Evolutionary conservation across 2,888 invertebrate genomes (phyloP).

Genomic region (Aleiodes alternator): DNA sequence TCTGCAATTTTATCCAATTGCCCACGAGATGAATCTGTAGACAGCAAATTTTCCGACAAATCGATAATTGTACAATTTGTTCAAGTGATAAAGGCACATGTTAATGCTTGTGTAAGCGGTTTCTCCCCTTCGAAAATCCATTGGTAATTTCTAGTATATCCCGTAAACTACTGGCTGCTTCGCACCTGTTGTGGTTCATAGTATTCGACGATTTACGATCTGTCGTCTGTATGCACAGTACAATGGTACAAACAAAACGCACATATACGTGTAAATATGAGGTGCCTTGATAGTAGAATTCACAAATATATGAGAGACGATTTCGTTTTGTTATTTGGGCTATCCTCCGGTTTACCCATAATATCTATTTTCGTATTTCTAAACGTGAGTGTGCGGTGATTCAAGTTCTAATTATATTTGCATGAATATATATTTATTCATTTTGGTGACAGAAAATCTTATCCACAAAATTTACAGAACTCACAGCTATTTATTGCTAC

Average conservation of each 20-base stretch:
- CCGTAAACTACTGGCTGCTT: conserved; percentile 21
- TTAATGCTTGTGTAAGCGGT: conserved; percentile 30
- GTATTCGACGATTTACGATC: conserved; percentile 44
- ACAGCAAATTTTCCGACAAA: background rate
- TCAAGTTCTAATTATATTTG: conserved; percentile 42
- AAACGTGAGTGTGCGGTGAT: conserved; percentile 33
- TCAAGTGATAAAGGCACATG: conserved; percentile 17
- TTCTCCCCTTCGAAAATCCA: conserved; percentile 2
- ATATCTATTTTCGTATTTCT: conserved; percentile 41
- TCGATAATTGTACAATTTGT: conserved; percentile 15
- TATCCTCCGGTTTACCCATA: conserved; percentile 9
- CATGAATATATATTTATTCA: conserved; percentile 25
- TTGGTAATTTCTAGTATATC: conserved; percentile 28
- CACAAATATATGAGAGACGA: conserved; percentile 11
- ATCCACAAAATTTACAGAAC: too few relatives aligned
- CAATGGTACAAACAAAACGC: background rate
- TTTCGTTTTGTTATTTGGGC: conserved; percentile 7
- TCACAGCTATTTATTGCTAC: background rate
- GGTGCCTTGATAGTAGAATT: background rate
- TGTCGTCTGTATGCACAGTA: conserved; percentile 37
- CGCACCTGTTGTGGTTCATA: conserved; percentile 49
- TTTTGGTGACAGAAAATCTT: too few relatives aligned
- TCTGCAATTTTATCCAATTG: too few relatives aligned
- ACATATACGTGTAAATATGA: conserved; percentile 8
- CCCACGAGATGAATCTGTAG: too few relatives aligned